Conservation (phyloP, 1,140 invertebrate genomes). For the Anagrus nilaparvatae region DNA sequence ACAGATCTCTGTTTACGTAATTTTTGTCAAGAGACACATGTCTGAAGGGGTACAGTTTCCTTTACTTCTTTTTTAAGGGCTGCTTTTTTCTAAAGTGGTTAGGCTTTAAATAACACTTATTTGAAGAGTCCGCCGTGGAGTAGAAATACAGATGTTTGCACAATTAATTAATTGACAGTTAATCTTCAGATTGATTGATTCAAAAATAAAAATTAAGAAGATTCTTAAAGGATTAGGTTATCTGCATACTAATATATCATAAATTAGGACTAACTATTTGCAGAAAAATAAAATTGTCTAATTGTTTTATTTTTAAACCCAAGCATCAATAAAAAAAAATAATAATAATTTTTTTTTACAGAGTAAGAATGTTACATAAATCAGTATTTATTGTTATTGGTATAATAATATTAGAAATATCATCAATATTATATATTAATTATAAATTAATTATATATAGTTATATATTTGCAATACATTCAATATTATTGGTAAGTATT, state of each 20-base stretch:
- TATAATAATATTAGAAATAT: conserved; percentile 45
- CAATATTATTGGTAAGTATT: conserved; percentile 47
- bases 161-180: not conserved
- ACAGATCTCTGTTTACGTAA: too few species aligned
- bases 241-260: not conserved
- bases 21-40: too few species aligned
- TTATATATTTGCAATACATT: conserved; percentile 48
- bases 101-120: too few species aligned
- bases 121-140: too few species aligned
- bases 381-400: conserved; percentile 47
- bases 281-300: too few species aligned
- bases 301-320: not conserved
- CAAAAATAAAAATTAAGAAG: not conserved
- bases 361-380: conserved; percentile 48
- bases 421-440: conserved; percentile 53
- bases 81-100: too few species aligned
- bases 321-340: not conserved
- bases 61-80: too few species aligned
- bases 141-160: too few species aligned
- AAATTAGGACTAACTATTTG: too few species aligned
- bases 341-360: conserved; percentile 24
- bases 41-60: too few species aligned
- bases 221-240: not conserved
- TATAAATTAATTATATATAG: conserved; percentile 44
- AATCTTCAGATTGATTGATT: not conserved